Percentiles rank a stretch among this genome's conserved stretches.
These are phyloP conservation scores for Lepisosteus oculatus DNA, from an alignment of 2,113 vertebrate genomes.

Conservation along the genomic window DNA sequence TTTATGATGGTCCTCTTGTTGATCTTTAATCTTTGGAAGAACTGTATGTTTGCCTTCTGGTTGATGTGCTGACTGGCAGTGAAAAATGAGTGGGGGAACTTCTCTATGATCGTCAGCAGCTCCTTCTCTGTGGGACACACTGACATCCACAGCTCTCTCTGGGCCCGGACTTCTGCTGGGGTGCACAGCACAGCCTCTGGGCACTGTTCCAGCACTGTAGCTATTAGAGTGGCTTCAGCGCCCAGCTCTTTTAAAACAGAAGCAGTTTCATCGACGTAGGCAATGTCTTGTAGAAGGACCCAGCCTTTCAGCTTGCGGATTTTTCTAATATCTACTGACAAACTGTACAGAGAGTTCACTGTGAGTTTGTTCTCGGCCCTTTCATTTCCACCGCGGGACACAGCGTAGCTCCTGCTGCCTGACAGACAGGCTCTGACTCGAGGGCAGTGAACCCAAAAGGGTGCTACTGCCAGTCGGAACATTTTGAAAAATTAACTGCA, in stretches of 20 bases:
- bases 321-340: conserved; percentile 81
- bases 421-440: conserved; percentile 12
- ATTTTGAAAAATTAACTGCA: conserved; percentile 31
- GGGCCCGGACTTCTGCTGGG: conserved; percentile 66
- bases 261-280: conserved; percentile 74
- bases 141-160: conserved; percentile 78
- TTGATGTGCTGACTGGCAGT: conserved; percentile 64
- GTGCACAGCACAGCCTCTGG: conserved; percentile 81
- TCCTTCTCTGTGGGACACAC: conserved; percentile 74
- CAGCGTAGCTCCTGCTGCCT: conserved; percentile 33
- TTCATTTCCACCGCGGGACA: conserved; percentile 21
- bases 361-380: conserved; percentile 72
- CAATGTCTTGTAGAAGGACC: conserved; percentile 72
- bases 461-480: conserved; percentile 46
- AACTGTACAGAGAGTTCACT: conserved; percentile 62
- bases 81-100: conserved; percentile 91
- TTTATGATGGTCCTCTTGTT: conserved; percentile 83
- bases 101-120: conserved; percentile 81
- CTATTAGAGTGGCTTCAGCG: conserved; percentile 57
- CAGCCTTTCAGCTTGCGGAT: conserved; percentile 80
- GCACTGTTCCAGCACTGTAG: conserved; percentile 70
- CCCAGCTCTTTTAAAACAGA: conserved; percentile 75
- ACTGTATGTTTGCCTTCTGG: conserved; percentile 75
- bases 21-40: conserved; percentile 79
- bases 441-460: conserved; percentile 44